Evolutionary conservation across 2,888 invertebrate species (phyloP).

Genomic region (Sarcophaga carnaria): DNA sequence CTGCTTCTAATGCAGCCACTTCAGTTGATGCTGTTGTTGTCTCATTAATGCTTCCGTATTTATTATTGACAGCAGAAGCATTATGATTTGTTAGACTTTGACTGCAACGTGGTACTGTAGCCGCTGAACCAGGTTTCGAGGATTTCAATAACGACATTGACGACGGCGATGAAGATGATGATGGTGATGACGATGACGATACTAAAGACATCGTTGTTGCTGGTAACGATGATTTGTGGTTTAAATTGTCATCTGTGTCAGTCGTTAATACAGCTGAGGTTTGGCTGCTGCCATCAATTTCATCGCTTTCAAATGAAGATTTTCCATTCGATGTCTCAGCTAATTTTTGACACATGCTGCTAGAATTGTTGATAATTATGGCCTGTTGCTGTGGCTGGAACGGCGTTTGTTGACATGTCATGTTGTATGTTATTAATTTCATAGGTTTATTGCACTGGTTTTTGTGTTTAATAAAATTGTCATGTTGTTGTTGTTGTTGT

Average conservation of each 20-base stretch:
- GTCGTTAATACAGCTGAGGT: slow-evolving; percentile 71
- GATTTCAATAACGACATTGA: slow-evolving; percentile 60
- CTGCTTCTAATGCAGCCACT: slow-evolving; percentile 60
- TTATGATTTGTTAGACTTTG: slow-evolving; percentile 64
- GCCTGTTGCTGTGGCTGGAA: slow-evolving; percentile 72
- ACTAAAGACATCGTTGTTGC: slow-evolving; percentile 8
- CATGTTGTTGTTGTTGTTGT: slow-evolving; percentile 70
- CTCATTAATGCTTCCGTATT: slow-evolving; percentile 70
- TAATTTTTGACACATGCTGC: slow-evolving; percentile 64
- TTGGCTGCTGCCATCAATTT: slow-evolving; percentile 54
- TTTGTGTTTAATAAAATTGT: slow-evolving; percentile 74
- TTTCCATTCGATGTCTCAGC: slow-evolving; percentile 45
- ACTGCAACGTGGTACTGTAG: slow-evolving; percentile 77
- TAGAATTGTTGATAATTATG: slow-evolving; percentile 55
- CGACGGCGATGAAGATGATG: slow-evolving; percentile 62
- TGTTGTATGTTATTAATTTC: slow-evolving; percentile 74
- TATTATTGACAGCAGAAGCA: slow-evolving; percentile 53
- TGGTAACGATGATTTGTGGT: slow-evolving; percentile 60
- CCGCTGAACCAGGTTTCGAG: slow-evolving; percentile 64
- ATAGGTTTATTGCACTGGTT: slow-evolving; percentile 76
- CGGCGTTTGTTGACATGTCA: slow-evolving; percentile 72
- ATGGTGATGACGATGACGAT: slow-evolving; percentile 38
- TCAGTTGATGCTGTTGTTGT: slow-evolving; percentile 70
- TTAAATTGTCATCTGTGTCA: slow-evolving; percentile 61
- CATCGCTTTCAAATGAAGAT: slow-evolving; percentile 42